Evolutionary conservation across 2,113 vertebrate genomes (phyloP).

Genomic region (Tragelaphus scriptus): DNA sequence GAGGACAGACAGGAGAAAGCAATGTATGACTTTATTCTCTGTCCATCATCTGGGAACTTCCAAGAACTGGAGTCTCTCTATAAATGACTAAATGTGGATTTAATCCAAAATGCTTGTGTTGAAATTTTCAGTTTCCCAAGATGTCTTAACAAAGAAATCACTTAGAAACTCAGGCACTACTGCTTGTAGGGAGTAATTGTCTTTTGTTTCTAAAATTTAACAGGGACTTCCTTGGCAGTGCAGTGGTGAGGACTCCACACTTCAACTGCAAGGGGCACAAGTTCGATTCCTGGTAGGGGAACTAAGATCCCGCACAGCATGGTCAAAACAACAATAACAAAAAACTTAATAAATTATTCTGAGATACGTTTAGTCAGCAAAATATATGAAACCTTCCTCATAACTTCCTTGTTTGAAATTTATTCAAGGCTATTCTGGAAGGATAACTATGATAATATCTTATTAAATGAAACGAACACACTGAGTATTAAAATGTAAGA

Average conservation of each 20-base stretch:
- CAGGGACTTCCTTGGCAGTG: neutral
- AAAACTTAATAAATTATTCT: conserved; percentile 5
- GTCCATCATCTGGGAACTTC: neutral
- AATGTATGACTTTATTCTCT: neutral
- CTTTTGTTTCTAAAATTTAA: conserved; percentile 21
- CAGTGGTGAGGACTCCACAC: neutral
- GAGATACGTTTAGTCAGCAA: conserved; percentile 15
- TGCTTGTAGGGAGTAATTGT: neutral
- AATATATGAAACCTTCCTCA: neutral
- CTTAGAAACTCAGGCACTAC: neutral
- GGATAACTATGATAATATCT: conserved; percentile 9
- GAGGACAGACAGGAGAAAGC: neutral
- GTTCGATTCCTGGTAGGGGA: neutral
- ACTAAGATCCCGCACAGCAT: neutral
- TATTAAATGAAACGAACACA: conserved; percentile 29
- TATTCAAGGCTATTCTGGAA: conserved; percentile 41
- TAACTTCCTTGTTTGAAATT: conserved; percentile 21
- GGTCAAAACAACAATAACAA: neutral
- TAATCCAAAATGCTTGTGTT: neutral
- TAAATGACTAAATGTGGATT: neutral
- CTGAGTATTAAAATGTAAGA: neutral
- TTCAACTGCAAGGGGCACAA: neutral
- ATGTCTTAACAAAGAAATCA: conserved; percentile 24
- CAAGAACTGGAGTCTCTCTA: neutral
- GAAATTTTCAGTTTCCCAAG: conserved; percentile 1